A percentile compares a stretch with the other conserved stretches of the same genome.
Evolutionary conservation across 2,113 vertebrate genomes (phyloP).

Genomic region (Gambusia affinis): DNA sequence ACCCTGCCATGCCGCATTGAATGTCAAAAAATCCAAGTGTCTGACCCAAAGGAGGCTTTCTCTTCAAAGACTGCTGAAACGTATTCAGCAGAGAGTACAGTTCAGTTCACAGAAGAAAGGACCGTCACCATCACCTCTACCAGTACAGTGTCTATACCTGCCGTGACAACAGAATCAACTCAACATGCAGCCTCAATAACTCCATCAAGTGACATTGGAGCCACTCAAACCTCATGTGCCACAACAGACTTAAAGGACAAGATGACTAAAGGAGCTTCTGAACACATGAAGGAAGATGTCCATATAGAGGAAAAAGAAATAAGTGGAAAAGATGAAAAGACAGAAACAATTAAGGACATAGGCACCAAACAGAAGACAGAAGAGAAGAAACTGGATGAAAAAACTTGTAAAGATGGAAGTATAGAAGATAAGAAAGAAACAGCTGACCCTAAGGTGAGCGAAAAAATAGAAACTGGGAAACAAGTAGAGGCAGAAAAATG

Average conservation of each 20-base stretch:
- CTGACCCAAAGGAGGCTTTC: constrained; percentile 53
- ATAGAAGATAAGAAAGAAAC: constrained; percentile 34
- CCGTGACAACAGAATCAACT: constrained; percentile 51
- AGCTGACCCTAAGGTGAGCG: constrained; percentile 30
- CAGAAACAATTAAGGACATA: constrained; percentile 25
- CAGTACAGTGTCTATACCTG: constrained; percentile 51
- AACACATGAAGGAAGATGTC: constrained; percentile 35
- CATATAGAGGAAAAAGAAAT: constrained; percentile 39
- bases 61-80: constrained; percentile 33
- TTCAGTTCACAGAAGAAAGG: constrained; percentile 42
- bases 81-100: constrained; percentile 16
- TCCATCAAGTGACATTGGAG: constrained; percentile 57
- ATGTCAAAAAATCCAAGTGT: constrained; percentile 65
- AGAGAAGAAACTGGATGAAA: constrained; percentile 42
- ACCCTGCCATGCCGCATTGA: constrained; percentile 74
- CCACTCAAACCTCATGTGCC: constrained; percentile 61
- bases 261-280: constrained; percentile 2
- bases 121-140: constrained; percentile 42
- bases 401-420: constrained; percentile 24
- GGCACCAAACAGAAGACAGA: constrained; percentile 36
- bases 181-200: constrained; percentile 59
- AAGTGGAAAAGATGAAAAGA: constrained; percentile 32
- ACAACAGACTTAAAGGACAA: constrained; percentile 45
- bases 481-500: constrained; percentile 28
- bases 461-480: constrained; percentile 39